Conservation (phyloP, 1,140 invertebrate species). For the Zeugodacus cucurbitae region DNA sequence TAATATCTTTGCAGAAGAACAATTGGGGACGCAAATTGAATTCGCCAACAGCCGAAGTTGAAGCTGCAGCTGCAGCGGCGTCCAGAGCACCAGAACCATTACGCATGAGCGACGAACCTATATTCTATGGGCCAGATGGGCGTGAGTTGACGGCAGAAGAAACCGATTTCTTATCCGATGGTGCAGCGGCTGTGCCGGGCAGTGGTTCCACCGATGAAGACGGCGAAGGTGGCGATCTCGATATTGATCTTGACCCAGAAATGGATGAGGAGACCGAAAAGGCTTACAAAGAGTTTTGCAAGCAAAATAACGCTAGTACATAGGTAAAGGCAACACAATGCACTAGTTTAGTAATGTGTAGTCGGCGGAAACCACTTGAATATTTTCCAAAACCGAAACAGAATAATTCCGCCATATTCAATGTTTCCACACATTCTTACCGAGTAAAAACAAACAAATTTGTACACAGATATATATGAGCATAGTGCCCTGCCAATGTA, state of each 20-base stretch:
- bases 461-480: not conserved
- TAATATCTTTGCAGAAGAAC: slow-evolving; percentile 61
- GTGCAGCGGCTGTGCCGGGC: slow-evolving; percentile 51
- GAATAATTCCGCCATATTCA: not conserved
- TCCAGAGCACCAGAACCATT: slow-evolving; percentile 52
- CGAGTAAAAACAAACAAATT: not conserved
- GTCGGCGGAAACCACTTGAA: not conserved
- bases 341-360: not conserved
- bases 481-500: slow-evolving; percentile 19
- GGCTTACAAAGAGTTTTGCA: slow-evolving; percentile 67
- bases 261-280: slow-evolving; percentile 70
- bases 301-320: slow-evolving; percentile 41
- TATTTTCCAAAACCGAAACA: not conserved
- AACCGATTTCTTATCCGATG: slow-evolving; percentile 64
- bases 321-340: not conserved
- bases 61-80: slow-evolving; percentile 43
- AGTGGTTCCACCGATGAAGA: slow-evolving; percentile 60
- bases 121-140: slow-evolving; percentile 69
- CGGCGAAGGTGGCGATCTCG: slow-evolving; percentile 53
- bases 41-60: not conserved
- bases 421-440: not conserved
- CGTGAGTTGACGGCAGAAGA: slow-evolving; percentile 68
- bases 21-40: slow-evolving; percentile 62
- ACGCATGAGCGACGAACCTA: slow-evolving; percentile 61
- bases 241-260: slow-evolving; percentile 67